A percentile compares a stretch with the other conserved stretches of the same genome.
phyloP scores from a whole-genome alignment of 1,140 invertebrate species.

The Caenorhabditis briggsae region DNA sequence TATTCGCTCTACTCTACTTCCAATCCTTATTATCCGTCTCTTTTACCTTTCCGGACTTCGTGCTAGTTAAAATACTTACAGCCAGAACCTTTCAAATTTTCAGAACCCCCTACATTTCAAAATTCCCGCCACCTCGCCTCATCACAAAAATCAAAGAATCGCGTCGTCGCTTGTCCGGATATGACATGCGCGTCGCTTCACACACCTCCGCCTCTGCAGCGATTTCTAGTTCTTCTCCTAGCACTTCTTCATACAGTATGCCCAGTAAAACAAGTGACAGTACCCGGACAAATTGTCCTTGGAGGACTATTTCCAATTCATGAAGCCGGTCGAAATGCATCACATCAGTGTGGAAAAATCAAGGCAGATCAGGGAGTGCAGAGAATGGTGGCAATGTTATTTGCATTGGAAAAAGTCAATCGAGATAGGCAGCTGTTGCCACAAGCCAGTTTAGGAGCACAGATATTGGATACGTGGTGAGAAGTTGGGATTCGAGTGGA shows the following conservation, averaged over 20 bases:
- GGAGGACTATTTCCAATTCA: slow-evolving; percentile 87
- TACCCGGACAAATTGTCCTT: slow-evolving; percentile 84
- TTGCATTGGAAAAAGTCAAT: slow-evolving; percentile 85
- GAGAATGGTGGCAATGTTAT: slow-evolving; percentile 85
- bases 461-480: slow-evolving; percentile 85
- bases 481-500: not conserved
- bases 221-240: not conserved
- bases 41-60: not conserved
- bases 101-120: slow-evolving; percentile 10
- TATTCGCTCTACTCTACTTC: too few relatives aligned
- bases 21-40: too few relatives aligned
- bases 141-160: not conserved
- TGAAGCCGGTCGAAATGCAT: slow-evolving; percentile 69
- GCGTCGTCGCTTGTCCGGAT: slow-evolving; percentile 54
- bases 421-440: slow-evolving; percentile 81
- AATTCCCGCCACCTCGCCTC: not conserved
- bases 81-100: not conserved
- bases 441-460: slow-evolving; percentile 83
- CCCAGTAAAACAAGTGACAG: slow-evolving; percentile 66
- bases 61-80: not conserved
- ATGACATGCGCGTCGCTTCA: slow-evolving; percentile 52
- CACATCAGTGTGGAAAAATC: slow-evolving; percentile 74
- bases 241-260: not conserved
- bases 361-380: slow-evolving; percentile 82
- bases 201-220: slow-evolving; percentile 18